These are phyloP conservation scores for Mirounga angustirostris DNA, from an alignment of 2,113 vertebrate genomes.

Conservation along the genomic window DNA sequence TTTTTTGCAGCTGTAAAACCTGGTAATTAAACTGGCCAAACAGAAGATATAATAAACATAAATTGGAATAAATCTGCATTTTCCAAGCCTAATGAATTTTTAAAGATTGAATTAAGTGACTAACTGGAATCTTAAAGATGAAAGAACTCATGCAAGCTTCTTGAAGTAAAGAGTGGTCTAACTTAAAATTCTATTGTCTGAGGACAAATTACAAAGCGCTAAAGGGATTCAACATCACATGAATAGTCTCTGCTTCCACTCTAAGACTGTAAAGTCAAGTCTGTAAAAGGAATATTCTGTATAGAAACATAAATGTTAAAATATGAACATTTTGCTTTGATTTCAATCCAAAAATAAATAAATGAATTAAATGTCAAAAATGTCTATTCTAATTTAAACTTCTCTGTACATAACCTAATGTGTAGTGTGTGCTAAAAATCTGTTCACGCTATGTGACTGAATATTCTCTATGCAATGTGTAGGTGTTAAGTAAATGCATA, in stretches of 20 bases:
- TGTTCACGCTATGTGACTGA: not conserved
- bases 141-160: slow-evolving; percentile 31
- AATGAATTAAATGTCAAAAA: slow-evolving; percentile 51
- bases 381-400: slow-evolving; percentile 58
- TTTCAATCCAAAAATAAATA: slow-evolving; percentile 40
- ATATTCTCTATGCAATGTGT: not conserved
- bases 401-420: slow-evolving; percentile 5
- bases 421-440: slow-evolving; percentile 14
- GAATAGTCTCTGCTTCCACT: not conserved
- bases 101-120: slow-evolving; percentile 47
- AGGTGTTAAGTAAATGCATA: slow-evolving; percentile 5
- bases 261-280: not conserved
- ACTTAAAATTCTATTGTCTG: slow-evolving; percentile 19
- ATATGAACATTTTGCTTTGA: slow-evolving; percentile 32
- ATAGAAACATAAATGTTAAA: slow-evolving; percentile 24
- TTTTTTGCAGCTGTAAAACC: slow-evolving; percentile 10
- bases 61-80: slow-evolving; percentile 51
- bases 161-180: slow-evolving; percentile 38
- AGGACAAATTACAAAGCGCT: slow-evolving; percentile 16
- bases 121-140: slow-evolving; percentile 46
- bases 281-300: slow-evolving; percentile 17
- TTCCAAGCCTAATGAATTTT: slow-evolving; percentile 60
- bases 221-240: not conserved
- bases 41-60: slow-evolving; percentile 22
- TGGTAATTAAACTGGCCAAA: slow-evolving; percentile 44